Base-by-base conservation (phyloP, 2,888 invertebrate species). In the Meta bourneti region DNA sequence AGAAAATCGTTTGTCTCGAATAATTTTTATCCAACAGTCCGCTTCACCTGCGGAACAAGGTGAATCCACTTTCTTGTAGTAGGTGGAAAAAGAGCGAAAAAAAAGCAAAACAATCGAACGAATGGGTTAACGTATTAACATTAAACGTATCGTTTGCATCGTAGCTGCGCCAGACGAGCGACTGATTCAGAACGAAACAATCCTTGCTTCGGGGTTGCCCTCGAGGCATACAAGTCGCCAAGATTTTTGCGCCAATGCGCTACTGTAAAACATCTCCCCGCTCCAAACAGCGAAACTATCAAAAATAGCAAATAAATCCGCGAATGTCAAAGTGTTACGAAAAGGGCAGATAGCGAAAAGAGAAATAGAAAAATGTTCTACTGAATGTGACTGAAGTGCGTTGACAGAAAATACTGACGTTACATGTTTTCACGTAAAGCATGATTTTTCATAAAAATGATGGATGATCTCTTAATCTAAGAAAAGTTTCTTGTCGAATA, bases 221-320 rank as follows among this genome's bases (percentile, higher is more conserved):
- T 61, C n/a, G 34, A 79, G 79, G 79, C 79, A 61, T 79, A 7
- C 20, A 54, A 52, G 79, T 79, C 79, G 79, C 79, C 79, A 79
- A 79, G 54, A 61, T 54, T 79, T 79, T 54, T 7, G 61, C 79
- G 79, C 79, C 79, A 79, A 79, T 13, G 51, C 8, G 11, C 20
- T n/a, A 51, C 48, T 6, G 6, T 16, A 61, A 16, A 61, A 61
- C 7, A 11, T 61, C 61, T 16, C 61, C 61, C 61, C 61, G 61
- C 16, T 16, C 61, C 6, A 61, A 61, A 61, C 61, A 61, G 11
- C 61, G 11, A 34, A 34, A 34, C 34, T 34, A 34, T 34, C 1
- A 61, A 61, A 61, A 16, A 11, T 9, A 8, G 7, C 61, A 34
- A 34, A 34, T 34, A 34, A 34, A 34, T 34, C 34, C 34, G 34